A percentile compares a stretch with the other conserved stretches of the same genome.
phyloP scores from a whole-genome alignment of 2,113 vertebrate species.

The Aegithalos caudatus region DNA sequence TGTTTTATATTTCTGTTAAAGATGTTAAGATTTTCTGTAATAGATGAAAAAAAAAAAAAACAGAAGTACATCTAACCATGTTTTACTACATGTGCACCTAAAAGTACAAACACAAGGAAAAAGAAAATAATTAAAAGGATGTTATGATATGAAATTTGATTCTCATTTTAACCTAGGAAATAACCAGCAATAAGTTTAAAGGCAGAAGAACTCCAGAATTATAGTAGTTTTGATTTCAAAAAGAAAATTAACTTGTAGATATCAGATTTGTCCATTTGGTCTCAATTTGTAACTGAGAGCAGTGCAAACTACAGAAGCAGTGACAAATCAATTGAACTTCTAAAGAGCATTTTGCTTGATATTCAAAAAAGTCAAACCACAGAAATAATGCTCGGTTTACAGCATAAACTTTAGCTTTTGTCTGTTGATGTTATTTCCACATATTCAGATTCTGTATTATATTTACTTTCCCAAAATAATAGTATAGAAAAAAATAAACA shows the following conservation, averaged over 20 bases:
- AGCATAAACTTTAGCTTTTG: background rate
- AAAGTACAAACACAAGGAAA: background rate
- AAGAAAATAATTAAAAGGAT: background rate
- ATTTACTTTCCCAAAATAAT: background rate
- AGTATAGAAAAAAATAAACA: background rate
- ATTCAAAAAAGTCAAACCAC: background rate
- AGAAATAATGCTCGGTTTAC: background rate
- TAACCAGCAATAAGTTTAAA: background rate
- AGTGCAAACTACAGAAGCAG: background rate
- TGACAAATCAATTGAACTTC: background rate
- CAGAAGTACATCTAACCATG: rapidly evolving
- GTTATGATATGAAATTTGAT: background rate
- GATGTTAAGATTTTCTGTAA: background rate
- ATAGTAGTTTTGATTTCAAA: background rate
- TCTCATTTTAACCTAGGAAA: background rate
- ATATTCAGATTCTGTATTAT: background rate
- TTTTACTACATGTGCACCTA: background rate
- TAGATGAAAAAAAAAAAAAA: background rate
- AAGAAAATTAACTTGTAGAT: background rate
- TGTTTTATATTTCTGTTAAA: background rate
- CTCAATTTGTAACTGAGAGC: conserved; percentile 5
- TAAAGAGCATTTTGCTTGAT: background rate
- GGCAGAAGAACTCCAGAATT: background rate
- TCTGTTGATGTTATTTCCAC: background rate
- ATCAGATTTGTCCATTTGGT: conserved; percentile 12